Conservation (phyloP, 2,797 vertebrate species). For the Leucoraja ocellata region DNA sequence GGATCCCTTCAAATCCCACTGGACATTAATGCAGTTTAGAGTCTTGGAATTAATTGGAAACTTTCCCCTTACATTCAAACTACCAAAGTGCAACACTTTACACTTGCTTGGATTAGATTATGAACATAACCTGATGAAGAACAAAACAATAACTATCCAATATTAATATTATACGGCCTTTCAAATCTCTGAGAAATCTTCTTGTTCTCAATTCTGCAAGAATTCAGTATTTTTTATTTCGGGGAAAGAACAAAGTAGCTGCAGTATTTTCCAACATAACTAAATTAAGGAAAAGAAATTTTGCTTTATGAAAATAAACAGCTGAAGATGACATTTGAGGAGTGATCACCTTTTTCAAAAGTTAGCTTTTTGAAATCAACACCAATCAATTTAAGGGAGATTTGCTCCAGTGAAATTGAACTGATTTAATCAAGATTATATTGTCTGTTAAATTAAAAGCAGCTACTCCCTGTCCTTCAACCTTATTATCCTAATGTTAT, state of each 20-base stretch:
- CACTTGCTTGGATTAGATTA: too few species aligned
- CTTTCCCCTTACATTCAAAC: too few species aligned
- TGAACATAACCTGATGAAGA: too few species aligned
- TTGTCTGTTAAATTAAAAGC: background rate
- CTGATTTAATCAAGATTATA: background rate
- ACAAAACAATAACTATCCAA: too few species aligned
- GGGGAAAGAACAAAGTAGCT: background rate
- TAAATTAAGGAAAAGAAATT: background rate
- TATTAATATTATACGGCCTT: background rate
- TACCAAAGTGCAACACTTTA: too few species aligned
- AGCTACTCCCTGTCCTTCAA: background rate
- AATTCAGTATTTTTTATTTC: background rate
- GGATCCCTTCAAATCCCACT: too few species aligned
- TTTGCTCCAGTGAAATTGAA: background rate
- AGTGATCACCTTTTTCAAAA: background rate
- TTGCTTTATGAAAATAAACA: background rate
- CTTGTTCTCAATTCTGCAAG: background rate
- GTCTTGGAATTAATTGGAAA: too few species aligned
- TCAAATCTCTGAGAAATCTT: background rate
- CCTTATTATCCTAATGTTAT: background rate
- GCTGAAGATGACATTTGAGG: background rate
- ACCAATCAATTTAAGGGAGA: background rate
- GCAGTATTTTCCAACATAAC: background rate
- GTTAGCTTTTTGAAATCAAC: slow-evolving; percentile 18
- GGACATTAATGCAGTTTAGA: too few species aligned